phyloP scores from a whole-genome alignment of 2,113 vertebrate species.

The Pterocles burchelli region DNA sequence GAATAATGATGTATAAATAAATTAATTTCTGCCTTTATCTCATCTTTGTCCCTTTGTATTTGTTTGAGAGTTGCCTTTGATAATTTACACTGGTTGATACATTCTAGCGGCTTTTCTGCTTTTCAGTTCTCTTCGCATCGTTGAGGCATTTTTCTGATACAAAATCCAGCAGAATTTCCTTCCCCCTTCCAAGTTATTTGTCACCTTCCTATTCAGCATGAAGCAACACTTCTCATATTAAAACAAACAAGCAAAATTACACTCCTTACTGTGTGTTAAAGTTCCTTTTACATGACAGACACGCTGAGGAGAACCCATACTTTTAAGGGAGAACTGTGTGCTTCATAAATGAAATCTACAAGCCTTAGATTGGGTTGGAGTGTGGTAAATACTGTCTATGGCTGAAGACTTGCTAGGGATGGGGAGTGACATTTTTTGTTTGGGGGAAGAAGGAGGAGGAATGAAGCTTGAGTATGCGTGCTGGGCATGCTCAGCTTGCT shows the following conservation, averaged over 20 bases:
- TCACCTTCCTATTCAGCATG: background rate
- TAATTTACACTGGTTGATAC: background rate
- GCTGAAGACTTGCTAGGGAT: background rate
- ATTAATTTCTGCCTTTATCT: constrained; percentile 20
- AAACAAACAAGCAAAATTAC: background rate
- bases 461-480: background rate
- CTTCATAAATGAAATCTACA: background rate
- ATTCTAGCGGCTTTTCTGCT: background rate
- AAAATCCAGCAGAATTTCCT: background rate
- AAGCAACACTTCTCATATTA: background rate
- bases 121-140: background rate
- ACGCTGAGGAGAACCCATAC: background rate
- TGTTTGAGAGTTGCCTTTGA: background rate
- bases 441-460: rapidly evolving
- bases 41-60: background rate
- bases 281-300: background rate
- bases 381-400: background rate
- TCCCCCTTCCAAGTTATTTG: background rate
- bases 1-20: constrained; percentile 44
- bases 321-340: background rate
- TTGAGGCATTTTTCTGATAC: background rate
- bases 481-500: background rate
- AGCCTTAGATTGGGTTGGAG: background rate
- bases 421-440: background rate
- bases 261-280: background rate